These are phyloP conservation scores for Gallinago jamesoni DNA, from an alignment of 2,113 vertebrate genomes.

Conservation along the genomic window DNA sequence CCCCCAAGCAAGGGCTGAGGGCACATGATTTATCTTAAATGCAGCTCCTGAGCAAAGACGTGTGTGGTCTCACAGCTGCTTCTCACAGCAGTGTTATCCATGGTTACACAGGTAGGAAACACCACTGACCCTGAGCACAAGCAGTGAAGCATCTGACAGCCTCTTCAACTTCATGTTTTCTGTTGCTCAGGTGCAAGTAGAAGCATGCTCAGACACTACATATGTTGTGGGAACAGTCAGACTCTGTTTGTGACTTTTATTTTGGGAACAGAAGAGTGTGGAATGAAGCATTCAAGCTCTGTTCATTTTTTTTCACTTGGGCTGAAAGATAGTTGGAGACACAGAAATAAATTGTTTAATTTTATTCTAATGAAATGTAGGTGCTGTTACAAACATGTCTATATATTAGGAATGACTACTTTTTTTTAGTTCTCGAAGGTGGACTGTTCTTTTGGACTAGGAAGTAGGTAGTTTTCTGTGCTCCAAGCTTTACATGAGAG, in stretches of 20 bases:
- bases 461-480: background rate
- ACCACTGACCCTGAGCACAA: background rate
- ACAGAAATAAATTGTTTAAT: background rate
- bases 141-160: background rate
- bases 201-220: background rate
- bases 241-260: background rate
- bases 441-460: background rate
- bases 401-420: background rate
- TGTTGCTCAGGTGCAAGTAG: background rate
- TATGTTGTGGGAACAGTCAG: background rate
- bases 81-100: background rate
- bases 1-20: background rate
- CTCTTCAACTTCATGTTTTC: background rate
- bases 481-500: background rate
- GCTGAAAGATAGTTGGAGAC: background rate
- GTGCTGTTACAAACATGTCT: background rate
- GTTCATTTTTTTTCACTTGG: background rate
- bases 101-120: background rate
- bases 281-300: background rate
- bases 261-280: background rate
- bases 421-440: background rate
- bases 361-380: background rate
- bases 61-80: background rate
- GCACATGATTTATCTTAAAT: background rate
- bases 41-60: background rate